A percentile compares a stretch with the other conserved stretches of the same genome.
These are phyloP conservation scores for Bombyx mori DNA, from an alignment of 1,140 invertebrate species.

Conservation along the genomic window ASM3026992v2 NC_085121.1:7187001-7187500, in stretches of 20 bases:
- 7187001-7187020: slow-evolving; percentile 20
- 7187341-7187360: too few species aligned
- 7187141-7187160: slow-evolving; percentile 71
- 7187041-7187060: slow-evolving; percentile 17
- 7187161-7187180: slow-evolving; percentile 7
- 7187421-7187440: too few species aligned
- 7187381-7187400: too few species aligned
- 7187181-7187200: slow-evolving; percentile 7
- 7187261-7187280: neutral
- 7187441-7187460: too few species aligned
- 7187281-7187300: too few species aligned
- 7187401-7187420: too few species aligned
- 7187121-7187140: slow-evolving; percentile 91
- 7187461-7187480: too few species aligned
- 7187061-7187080: slow-evolving; percentile 60
- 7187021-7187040: slow-evolving; percentile 33
- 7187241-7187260: slow-evolving; percentile 4
- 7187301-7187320: neutral
- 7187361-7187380: too few species aligned
- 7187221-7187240: neutral
- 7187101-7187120: slow-evolving; percentile 81
- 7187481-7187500: too few species aligned
- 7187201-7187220: slow-evolving; percentile 10
- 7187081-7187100: slow-evolving; percentile 42
- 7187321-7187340: neutral